These are phyloP conservation scores for Catharus ustulatus DNA, from an alignment of 2,797 vertebrate species.

Conservation along the genomic window DNA sequence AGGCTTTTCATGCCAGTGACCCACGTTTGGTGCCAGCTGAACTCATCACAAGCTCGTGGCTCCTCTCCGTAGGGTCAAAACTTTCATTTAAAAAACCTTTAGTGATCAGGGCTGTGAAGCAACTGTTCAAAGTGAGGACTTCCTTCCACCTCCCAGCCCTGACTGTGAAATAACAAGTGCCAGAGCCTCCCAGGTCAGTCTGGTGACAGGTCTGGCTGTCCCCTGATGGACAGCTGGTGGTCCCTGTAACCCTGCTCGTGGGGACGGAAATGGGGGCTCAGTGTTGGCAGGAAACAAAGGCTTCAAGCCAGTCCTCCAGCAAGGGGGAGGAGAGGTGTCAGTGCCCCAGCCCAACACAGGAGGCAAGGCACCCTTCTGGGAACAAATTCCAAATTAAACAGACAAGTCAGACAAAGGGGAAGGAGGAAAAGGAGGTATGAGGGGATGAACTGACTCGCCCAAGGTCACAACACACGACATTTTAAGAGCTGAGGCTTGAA, in stretches of 20 bases:
- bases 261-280: neutral
- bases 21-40: neutral
- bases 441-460: slow-evolving; percentile 14
- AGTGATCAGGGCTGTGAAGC: neutral
- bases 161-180: neutral
- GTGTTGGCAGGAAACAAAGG: neutral
- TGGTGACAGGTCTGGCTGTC: neutral
- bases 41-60: neutral
- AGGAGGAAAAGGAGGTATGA: neutral
- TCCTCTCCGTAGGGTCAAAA: fast-evolving
- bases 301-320: neutral
- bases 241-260: neutral
- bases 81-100: neutral
- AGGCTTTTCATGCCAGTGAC: neutral
- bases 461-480: neutral
- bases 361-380: neutral
- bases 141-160: neutral
- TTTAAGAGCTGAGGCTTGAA: slow-evolving; percentile 40
- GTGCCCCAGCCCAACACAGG: neutral
- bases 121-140: neutral
- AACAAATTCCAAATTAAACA: slow-evolving; percentile 2
- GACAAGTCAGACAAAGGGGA: slow-evolving; percentile 20
- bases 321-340: slow-evolving; percentile 7
- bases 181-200: neutral
- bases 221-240: neutral